Evolutionary conservation across 2,888 invertebrate species (phyloP).

Genomic region (Plebejus melissa): DNA sequence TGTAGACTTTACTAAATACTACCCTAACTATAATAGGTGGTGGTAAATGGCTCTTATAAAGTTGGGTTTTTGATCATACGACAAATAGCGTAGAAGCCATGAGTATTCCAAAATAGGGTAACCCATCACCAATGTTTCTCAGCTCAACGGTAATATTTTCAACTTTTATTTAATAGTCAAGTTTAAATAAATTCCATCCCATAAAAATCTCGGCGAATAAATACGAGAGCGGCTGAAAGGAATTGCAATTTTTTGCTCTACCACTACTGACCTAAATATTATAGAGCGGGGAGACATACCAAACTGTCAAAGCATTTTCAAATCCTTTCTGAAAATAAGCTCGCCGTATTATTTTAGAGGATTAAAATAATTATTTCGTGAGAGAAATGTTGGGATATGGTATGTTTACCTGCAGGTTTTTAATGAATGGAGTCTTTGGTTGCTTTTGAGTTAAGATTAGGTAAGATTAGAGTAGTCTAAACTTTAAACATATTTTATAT

Average conservation of each 20-base stretch:
- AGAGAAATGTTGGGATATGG: background rate
- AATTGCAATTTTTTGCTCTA: constrained; percentile 27
- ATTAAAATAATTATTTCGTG: constrained; percentile 11
- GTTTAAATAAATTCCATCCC: constrained; percentile 6
- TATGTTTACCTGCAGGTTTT: background rate
- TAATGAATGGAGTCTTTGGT: background rate
- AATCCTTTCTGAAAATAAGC: constrained; percentile 19
- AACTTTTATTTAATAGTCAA: constrained; percentile 9
- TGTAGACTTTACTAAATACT: no score
- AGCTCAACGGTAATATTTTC: background rate
- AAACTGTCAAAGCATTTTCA: constrained; percentile 25
- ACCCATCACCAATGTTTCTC: background rate
- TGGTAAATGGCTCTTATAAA: no score
- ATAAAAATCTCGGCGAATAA: constrained; percentile 28
- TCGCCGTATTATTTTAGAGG: constrained; percentile 7
- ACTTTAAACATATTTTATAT: no score
- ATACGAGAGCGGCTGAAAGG: constrained; percentile 27
- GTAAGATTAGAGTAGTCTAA: no score
- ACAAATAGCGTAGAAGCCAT: no score
- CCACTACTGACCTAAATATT: constrained; percentile 28
- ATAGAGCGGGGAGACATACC: constrained; percentile 6
- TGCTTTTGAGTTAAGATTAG: background rate
- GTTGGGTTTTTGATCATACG: no score
- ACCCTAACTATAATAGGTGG: no score
- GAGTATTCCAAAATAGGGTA: no score